Conservation (phyloP, 2,888 invertebrate species). For the Parapristionchus giblindavisi region DNA sequence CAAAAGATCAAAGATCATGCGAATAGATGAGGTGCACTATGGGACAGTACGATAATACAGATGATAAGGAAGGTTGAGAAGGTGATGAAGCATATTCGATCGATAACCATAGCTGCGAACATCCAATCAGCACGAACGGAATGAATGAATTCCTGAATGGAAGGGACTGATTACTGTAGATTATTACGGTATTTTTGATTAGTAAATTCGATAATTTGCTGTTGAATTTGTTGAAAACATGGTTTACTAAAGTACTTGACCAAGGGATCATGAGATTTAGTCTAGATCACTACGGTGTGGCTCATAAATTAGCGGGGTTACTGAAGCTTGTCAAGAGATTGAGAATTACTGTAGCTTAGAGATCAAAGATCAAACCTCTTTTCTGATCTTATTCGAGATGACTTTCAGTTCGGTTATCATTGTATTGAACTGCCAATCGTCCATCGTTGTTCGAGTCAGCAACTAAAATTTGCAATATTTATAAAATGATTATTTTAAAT, state of each 20-base stretch:
- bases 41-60: conserved; percentile 62
- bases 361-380: conserved; percentile 63
- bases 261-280: too few relatives aligned
- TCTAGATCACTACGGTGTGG: too few relatives aligned
- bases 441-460: conserved; percentile 37
- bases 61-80: conserved; percentile 63
- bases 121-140: conserved; percentile 66
- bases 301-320: neutral
- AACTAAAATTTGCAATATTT: conserved; percentile 25
- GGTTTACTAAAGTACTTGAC: too few relatives aligned
- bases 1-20: conserved; percentile 43
- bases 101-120: conserved; percentile 66
- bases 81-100: conserved; percentile 65
- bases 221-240: too few relatives aligned
- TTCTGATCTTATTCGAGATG: conserved; percentile 62
- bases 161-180: neutral
- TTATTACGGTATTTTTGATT: too few relatives aligned
- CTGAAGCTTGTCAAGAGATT: neutral
- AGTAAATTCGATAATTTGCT: too few relatives aligned
- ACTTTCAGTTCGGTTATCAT: conserved; percentile 54
- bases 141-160: conserved; percentile 61
- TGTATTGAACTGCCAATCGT: conserved; percentile 50
- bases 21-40: conserved; percentile 64
- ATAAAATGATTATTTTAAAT: neutral
- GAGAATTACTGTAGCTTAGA: neutral